Percentiles rank a stretch among this genome's conserved stretches.
Evolutionary conservation across 92 coral and sea anemone genomes (phyloP).

Genomic region (Scolanthus callimorphus): DNA sequence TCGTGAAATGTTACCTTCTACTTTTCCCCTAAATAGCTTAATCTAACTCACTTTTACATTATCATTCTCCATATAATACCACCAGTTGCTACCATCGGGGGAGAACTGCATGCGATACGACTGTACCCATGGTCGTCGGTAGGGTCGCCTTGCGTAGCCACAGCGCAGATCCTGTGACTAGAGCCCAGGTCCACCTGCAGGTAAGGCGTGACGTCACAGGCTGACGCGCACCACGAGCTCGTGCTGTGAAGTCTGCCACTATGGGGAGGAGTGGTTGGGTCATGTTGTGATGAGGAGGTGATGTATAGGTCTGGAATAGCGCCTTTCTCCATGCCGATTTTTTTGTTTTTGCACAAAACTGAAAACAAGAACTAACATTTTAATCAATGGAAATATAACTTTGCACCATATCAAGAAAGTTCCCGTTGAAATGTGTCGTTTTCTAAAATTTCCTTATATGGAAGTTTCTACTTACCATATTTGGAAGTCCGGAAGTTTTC

Average conservation of each 20-base stretch:
- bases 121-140: background rate
- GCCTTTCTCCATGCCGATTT: background rate
- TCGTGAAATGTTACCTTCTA: no score
- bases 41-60: no score
- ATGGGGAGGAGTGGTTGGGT: background rate
- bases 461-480: no score
- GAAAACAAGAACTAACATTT: no score
- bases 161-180: background rate
- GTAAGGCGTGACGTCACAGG: background rate
- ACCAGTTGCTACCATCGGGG: background rate
- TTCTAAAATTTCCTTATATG: no score
- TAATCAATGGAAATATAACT: no score
- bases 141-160: slow-evolving; percentile 2
- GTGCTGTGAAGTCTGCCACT: background rate
- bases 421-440: no score
- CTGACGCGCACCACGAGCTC: background rate
- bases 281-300: background rate
- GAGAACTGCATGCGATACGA: background rate
- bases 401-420: no score
- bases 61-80: background rate
- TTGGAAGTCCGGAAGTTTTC: no score
- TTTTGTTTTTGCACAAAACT: background rate
- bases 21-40: no score
- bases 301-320: slow-evolving; percentile 1
- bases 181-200: slow-evolving; percentile 1